Conservation (phyloP, 2,113 vertebrate species). For the cattle (Bos taurus) region DNA sequence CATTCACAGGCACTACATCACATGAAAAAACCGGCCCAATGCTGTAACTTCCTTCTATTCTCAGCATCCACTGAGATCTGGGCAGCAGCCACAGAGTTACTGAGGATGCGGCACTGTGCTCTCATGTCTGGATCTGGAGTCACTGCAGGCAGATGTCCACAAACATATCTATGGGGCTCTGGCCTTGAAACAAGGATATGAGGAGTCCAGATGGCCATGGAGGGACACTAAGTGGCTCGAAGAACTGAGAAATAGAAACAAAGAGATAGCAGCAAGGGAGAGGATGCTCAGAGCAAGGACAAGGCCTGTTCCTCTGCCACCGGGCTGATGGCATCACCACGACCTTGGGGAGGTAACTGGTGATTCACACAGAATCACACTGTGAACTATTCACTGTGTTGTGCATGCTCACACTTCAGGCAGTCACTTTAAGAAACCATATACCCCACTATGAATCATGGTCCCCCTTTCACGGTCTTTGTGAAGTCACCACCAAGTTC, state of each 20-base stretch:
- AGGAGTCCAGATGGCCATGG: background rate
- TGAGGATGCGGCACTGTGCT: background rate
- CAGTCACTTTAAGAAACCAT: background rate
- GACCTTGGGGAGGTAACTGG: background rate
- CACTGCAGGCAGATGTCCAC: background rate
- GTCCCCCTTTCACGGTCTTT: background rate
- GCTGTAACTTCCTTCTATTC: background rate
- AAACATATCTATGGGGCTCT: background rate
- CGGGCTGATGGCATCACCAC: background rate
- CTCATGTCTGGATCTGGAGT: background rate
- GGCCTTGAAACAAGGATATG: background rate
- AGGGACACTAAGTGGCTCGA: background rate
- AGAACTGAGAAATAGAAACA: background rate
- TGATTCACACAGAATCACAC: background rate
- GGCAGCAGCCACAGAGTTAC: background rate
- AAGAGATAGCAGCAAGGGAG: background rate
- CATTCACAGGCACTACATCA: background rate
- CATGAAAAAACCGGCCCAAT: background rate
- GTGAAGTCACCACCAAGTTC: background rate
- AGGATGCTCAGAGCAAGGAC: background rate
- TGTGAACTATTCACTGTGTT: background rate
- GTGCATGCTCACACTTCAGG: background rate
- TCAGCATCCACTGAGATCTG: background rate
- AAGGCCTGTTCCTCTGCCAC: background rate
- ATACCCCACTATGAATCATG: background rate